A percentile compares a stretch with the other conserved stretches of the same genome.
These are phyloP conservation scores for Rhagophthalmus giganteus DNA, from an alignment of 2,888 invertebrate genomes.

Conservation along the genomic window DNA sequence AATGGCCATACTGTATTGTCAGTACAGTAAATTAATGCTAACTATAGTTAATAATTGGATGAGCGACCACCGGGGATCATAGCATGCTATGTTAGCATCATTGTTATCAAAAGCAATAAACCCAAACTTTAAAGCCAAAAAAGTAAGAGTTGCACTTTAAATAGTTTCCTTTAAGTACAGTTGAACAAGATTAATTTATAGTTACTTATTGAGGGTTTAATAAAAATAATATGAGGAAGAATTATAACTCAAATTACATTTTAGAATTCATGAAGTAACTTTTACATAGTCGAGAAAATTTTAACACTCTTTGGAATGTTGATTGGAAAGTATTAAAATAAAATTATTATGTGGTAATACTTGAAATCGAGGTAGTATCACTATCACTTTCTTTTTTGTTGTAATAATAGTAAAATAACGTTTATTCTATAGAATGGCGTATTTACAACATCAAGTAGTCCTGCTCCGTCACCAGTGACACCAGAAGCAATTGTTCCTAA, in stretches of 20 bases:
- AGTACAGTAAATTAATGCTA: too few relatives aligned
- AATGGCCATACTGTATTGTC: too few relatives aligned
- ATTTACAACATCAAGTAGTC: conserved; percentile 53
- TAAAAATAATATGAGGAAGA: too few relatives aligned
- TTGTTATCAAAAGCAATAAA: too few relatives aligned
- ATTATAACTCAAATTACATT: not conserved
- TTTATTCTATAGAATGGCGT: conserved; percentile 48
- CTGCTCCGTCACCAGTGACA: conserved; percentile 61
- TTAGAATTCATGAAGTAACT: not conserved
- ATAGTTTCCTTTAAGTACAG: too few relatives aligned
- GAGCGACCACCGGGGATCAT: too few relatives aligned
- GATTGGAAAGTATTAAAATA: not conserved
- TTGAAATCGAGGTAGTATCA: not conserved
- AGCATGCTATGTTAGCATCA: too few relatives aligned
- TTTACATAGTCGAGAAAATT: not conserved
- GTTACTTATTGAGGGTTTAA: too few relatives aligned
- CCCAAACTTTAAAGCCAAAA: too few relatives aligned
- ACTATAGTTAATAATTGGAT: too few relatives aligned
- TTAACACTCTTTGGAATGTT: not conserved
- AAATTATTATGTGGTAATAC: not conserved
- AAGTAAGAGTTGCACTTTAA: too few relatives aligned
- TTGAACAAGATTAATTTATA: too few relatives aligned
- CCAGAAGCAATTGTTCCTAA: conserved; percentile 53
- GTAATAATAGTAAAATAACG: not conserved
- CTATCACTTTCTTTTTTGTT: not conserved